Evolutionary conservation across 2,797 vertebrate genomes (phyloP).

Genomic region (Columba guinea): DNA sequence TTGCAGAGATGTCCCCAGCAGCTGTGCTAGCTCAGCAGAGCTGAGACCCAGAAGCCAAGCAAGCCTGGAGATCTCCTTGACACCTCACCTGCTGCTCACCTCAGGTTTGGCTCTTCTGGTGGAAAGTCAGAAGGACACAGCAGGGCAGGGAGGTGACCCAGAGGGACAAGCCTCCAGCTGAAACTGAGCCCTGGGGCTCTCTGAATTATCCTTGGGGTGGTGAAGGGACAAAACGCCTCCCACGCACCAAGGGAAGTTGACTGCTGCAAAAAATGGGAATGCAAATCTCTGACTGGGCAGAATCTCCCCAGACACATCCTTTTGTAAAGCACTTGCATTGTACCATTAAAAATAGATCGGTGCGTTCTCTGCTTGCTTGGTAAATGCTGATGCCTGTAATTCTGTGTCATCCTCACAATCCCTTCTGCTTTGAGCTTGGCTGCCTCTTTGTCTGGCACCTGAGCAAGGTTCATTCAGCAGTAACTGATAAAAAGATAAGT

Average conservation of each 20-base stretch:
- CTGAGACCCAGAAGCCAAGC: not conserved
- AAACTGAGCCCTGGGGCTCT: not conserved
- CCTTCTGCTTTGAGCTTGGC: constrained; percentile 42
- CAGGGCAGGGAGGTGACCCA: not conserved
- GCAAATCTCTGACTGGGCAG: constrained; percentile 64
- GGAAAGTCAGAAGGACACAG: not conserved
- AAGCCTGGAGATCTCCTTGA: not conserved
- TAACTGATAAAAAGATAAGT: not conserved
- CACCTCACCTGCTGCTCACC: not conserved
- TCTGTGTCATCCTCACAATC: constrained; percentile 48
- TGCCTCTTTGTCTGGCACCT: constrained; percentile 64
- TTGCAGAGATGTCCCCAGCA: not conserved
- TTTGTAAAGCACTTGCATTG: constrained; percentile 59
- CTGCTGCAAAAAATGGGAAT: not conserved
- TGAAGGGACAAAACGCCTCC: not conserved
- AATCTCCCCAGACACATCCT: constrained; percentile 56
- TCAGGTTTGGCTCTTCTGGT: not conserved
- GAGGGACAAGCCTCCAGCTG: not conserved
- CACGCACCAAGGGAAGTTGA: not conserved
- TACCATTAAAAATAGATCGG: constrained; percentile 62
- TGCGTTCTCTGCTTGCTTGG: not conserved
- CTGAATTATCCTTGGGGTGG: not conserved
- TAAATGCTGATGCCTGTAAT: constrained; percentile 53
- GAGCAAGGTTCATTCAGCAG: constrained; percentile 60
- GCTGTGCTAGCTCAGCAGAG: not conserved